Percentiles rank a stretch among this genome's conserved stretches.
phyloP scores from a whole-genome alignment of 2,888 invertebrate genomes.

The Phengaris alcon region DNA sequence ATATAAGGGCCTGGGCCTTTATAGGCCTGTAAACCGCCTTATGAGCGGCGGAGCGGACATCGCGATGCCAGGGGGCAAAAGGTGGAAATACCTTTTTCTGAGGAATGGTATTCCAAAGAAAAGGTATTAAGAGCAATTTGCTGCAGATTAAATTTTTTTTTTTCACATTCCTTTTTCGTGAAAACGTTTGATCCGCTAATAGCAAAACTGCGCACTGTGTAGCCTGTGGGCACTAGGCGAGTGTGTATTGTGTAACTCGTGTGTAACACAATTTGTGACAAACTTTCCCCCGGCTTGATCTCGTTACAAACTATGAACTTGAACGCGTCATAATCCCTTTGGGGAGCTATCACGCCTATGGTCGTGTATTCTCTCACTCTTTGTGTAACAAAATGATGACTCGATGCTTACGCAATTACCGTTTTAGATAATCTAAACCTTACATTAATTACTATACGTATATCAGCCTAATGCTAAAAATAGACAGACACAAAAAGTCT shows the following conservation, averaged over 20 bases:
- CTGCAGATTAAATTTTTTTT: background rate
- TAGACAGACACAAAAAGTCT: too few relatives aligned
- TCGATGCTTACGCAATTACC: too few relatives aligned
- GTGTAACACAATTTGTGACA: slow-evolving; percentile 4
- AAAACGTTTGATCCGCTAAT: background rate
- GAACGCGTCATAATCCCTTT: slow-evolving; percentile 6
- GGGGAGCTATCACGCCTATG: background rate
- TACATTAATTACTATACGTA: too few relatives aligned
- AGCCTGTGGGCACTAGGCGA: background rate
- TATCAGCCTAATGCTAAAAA: too few relatives aligned
- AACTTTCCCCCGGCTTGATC: background rate
- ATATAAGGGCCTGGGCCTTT: background rate
- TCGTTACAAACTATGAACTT: slow-evolving; percentile 11
- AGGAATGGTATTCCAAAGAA: background rate
- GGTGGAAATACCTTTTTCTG: background rate
- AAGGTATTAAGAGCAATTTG: background rate
- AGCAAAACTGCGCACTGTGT: too few relatives aligned
- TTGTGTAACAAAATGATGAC: background rate
- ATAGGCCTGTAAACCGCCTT: background rate
- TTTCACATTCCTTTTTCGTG: background rate
- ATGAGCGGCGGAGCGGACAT: background rate
- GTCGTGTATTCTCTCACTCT: background rate
- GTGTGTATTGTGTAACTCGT: background rate
- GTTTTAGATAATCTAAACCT: too few relatives aligned
- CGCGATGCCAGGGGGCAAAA: background rate